Evolutionary conservation across 2,797 vertebrate species (phyloP).

Genomic region (Sebastes ruberrimus): DNA sequence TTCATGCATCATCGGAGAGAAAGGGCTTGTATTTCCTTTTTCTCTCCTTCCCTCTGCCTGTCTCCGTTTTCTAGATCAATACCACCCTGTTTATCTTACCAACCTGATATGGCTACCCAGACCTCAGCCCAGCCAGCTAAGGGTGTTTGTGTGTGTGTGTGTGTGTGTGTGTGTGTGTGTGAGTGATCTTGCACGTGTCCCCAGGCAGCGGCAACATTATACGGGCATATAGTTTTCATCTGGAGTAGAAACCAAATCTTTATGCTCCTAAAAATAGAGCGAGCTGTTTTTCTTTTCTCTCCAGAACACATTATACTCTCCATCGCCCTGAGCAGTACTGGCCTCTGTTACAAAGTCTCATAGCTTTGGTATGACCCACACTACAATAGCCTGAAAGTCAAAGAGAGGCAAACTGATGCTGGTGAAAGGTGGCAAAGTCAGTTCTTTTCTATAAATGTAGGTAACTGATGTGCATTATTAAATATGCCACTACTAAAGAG

Average conservation of each 20-base stretch:
- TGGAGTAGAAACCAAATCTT: slow-evolving; percentile 77
- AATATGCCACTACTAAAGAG: background rate
- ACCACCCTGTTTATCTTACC: slow-evolving; percentile 64
- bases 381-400: slow-evolving; percentile 37
- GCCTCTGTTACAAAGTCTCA: slow-evolving; percentile 59
- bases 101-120: slow-evolving; percentile 54
- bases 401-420: slow-evolving; percentile 26
- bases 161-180: slow-evolving; percentile 7
- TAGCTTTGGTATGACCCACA: slow-evolving; percentile 53
- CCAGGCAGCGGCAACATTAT: slow-evolving; percentile 70
- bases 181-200: slow-evolving; percentile 42
- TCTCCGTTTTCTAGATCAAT: slow-evolving; percentile 76
- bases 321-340: slow-evolving; percentile 53
- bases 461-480: background rate
- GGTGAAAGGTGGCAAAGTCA: background rate
- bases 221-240: slow-evolving; percentile 75
- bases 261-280: slow-evolving; percentile 75
- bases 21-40: slow-evolving; percentile 46
- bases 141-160: slow-evolving; percentile 31
- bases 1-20: slow-evolving; percentile 59
- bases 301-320: slow-evolving; percentile 65
- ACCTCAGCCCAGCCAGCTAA: slow-evolving; percentile 34
- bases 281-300: slow-evolving; percentile 64
- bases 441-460: background rate
- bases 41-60: slow-evolving; percentile 32